Evolutionary conservation across 64 coral and sea anemone species (phyloP).

Genomic region (Pachyseris speciosa): DNA sequence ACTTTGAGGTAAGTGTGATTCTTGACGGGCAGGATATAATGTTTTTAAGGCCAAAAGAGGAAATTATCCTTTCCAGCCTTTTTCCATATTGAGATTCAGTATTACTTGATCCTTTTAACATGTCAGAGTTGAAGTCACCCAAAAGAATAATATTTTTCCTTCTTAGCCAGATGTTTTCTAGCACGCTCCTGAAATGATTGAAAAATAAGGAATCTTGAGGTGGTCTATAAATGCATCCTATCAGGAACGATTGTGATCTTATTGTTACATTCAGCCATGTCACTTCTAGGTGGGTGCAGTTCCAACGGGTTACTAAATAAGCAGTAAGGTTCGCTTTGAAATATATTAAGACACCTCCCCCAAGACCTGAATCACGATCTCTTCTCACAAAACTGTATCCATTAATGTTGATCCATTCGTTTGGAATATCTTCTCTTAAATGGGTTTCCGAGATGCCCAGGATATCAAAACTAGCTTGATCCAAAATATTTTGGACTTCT

Average conservation of each 20-base stretch:
- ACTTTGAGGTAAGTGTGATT: background rate
- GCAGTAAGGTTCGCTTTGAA: conserved; percentile 39
- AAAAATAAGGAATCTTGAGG: conserved; percentile 25
- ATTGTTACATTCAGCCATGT: conserved; percentile 28
- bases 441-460: conserved; percentile 48
- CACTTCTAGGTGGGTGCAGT: conserved; percentile 7
- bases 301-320: conserved; percentile 24
- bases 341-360: conserved; percentile 34
- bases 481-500: conserved; percentile 29
- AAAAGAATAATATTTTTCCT: conserved; percentile 15
- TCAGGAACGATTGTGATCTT: conserved; percentile 41
- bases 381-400: conserved; percentile 49
- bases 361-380: conserved; percentile 37
- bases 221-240: conserved; percentile 35
- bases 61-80: conserved; percentile 1
- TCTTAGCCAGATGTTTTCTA: conserved; percentile 21
- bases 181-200: background rate
- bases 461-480: conserved; percentile 38
- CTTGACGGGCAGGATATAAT: background rate
- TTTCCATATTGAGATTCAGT: conserved; percentile 21
- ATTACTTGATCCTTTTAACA: conserved; percentile 13
- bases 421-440: conserved; percentile 22
- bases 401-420: conserved; percentile 28
- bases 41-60: conserved; percentile 2
- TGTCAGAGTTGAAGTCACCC: conserved; percentile 26